Evolutionary conservation across 2,113 vertebrate genomes (phyloP), one percentile per base, ranked within the genome.

Genomic region (Macrotus californicus): DNA sequence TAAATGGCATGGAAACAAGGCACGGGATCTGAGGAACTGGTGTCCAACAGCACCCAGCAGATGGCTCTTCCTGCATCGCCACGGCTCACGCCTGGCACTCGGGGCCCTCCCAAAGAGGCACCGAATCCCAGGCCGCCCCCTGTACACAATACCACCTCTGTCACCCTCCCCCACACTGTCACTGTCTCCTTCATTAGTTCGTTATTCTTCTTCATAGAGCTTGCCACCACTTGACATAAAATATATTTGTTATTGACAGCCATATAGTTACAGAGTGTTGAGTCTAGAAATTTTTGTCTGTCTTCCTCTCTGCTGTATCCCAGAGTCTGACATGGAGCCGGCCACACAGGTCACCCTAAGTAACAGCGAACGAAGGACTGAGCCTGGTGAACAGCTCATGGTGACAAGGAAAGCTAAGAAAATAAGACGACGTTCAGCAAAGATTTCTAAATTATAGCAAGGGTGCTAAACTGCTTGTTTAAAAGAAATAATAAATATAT

Each of bases 371-470:
- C 48, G 29, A 76, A 46, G 67, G n/a, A 72, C 0, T 36, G 56
- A 87, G 50, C 19, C 39, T 66, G 29, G n/a, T 89, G 12, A 94
- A 79, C 4, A 80, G 67, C 11, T 79, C 14, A 4, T 5, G 5
- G 39, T 76, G 83, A 95, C 43, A 76, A 86, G 82, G 14, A 79
- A 85, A 94, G 16, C 26, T 90, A 59, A 91, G 34, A 50, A 69
- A 87, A 70, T 24, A n/a, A 69, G 36, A 67, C 19, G 7, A 50
- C 7, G 52, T 22, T 46, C 19, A 41, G 52, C 46, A 77, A 43
- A 86, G 61, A 7, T 83, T 83, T 15, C 72, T 86, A 64, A 94
- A 86, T 7, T 82, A 15, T 34, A 83, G 82, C 11, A 48, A 59
- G 19, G 19, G 29, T 66, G 94, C 36, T 56, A 69, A 73, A 76